Base-by-base conservation (phyloP, 2,797 vertebrate genomes). In the Oryzias dopingdopingensis region DNA sequence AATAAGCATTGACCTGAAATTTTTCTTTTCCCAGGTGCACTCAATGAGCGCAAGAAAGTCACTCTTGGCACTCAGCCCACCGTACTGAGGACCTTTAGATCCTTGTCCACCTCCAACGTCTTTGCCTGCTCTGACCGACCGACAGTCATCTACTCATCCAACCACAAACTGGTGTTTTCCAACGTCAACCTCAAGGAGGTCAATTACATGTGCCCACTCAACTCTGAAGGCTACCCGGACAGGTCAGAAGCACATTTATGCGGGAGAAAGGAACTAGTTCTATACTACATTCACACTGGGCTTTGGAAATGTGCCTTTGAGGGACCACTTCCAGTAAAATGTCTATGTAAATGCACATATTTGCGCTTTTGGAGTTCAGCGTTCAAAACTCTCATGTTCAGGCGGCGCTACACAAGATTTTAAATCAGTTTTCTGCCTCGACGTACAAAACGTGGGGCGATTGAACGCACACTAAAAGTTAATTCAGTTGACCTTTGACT, bases 151-250 rank as follows among this genome's bases (percentile, higher is more conserved):
- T 99, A 99, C 78, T 99, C 97, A 86, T 98, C 96, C 84, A 99
- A 99, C 88, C 97, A 99, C 92, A 99, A 99, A 76, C 89, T 99
- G 76, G 97, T 99, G 56, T 99, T 99, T 88, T 99, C 97, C 78
- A 99, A 99, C 0, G 97, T 99, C 85, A 99, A 99, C 90, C 94
- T 99, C 69, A 99, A 99, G 86, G 97, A 99, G 75, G 97, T 99
- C 86, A 99, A 99, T 88, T 99, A 99, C 76, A 99, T 99, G 97
- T 99, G 97, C 77, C 97, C 97, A 0, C 95, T 99, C 70, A 99
- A 99, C 90, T 99, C 97, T 0, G 96, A 99, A 26, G 97, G 97
- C 0, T 99, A 99, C 44, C 97, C 97, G 0, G 97, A 99, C 91
- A 99, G 97, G 96, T 96, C 52, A 75, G 81, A 43, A 4, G 29